Conservation (phyloP, 2,797 vertebrate species). For the Crypturellus tataupa region DNA sequence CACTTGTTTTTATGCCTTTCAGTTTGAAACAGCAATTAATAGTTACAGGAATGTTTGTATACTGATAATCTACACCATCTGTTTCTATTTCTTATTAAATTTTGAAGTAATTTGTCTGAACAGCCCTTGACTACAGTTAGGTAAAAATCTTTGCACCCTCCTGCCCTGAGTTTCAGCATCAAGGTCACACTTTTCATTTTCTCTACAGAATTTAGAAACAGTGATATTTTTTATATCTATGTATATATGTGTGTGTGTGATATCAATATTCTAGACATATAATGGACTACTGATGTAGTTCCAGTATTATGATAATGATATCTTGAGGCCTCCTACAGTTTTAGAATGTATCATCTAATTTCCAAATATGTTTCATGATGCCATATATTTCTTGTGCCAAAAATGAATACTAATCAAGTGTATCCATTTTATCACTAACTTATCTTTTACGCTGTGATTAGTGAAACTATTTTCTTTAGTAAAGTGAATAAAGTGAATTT, state of each 20-base stretch:
- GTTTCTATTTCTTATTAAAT: neutral
- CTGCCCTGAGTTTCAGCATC: neutral
- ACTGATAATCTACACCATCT: neutral
- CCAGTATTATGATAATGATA: neutral
- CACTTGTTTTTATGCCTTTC: neutral
- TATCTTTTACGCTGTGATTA: neutral
- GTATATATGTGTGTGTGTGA: neutral
- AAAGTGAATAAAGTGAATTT: neutral
- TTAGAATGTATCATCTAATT: neutral
- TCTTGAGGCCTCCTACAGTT: neutral
- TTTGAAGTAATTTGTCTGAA: neutral
- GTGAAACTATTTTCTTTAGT: neutral
- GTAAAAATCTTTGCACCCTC: neutral
- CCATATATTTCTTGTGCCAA: neutral
- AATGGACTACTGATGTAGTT: neutral
- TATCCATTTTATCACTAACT: neutral
- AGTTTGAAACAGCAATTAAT: neutral
- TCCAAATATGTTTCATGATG: neutral
- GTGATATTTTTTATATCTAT: neutral
- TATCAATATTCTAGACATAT: neutral
- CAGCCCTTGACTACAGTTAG: neutral
- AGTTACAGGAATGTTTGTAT: neutral
- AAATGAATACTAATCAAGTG: neutral
- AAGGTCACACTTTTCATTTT: neutral
- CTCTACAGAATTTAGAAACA: neutral